A percentile compares a stretch with the other conserved stretches of the same genome.
phyloP scores from a whole-genome alignment of 2,888 invertebrate species.

The Hypomecis atomaria region DNA sequence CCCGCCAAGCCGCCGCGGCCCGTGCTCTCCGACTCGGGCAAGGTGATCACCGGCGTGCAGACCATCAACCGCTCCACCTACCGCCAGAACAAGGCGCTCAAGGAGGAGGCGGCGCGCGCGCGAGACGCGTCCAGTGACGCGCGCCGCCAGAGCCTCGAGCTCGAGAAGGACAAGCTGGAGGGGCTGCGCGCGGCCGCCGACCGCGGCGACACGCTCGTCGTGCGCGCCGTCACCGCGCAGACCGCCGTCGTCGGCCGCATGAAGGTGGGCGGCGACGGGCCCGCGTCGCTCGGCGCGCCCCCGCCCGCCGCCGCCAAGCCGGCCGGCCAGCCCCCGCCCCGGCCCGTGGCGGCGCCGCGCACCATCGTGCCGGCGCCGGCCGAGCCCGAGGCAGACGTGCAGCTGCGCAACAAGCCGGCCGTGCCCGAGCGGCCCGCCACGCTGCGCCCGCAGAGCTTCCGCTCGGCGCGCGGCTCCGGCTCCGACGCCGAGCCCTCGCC shows the following conservation, averaged over 20 bases:
- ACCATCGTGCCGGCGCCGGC: slow-evolving; percentile 61
- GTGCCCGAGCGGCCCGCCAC: slow-evolving; percentile 92
- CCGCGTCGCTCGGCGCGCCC: slow-evolving; percentile 61
- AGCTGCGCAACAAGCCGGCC: slow-evolving; percentile 89
- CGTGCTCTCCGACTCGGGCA: slow-evolving; percentile 77
- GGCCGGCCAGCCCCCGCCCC: slow-evolving; percentile 81
- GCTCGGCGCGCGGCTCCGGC: slow-evolving; percentile 68
- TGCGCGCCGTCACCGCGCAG: slow-evolving; percentile 75
- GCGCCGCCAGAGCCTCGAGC: slow-evolving; percentile 83
- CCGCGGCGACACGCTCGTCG: slow-evolving; percentile 60
- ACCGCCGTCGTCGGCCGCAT: slow-evolving; percentile 73
- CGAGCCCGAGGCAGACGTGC: slow-evolving; percentile 70
- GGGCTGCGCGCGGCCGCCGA: slow-evolving; percentile 50
- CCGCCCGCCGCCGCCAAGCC: slow-evolving; percentile 66
- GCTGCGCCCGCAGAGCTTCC: slow-evolving; percentile 85
- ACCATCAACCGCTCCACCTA: slow-evolving; percentile 86
- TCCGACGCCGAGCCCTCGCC: slow-evolving; percentile 53
- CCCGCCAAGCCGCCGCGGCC: slow-evolving; percentile 88
- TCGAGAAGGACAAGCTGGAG: slow-evolving; percentile 80
- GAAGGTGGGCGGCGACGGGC: slow-evolving; percentile 75
- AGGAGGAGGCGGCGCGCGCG: slow-evolving; percentile 71
- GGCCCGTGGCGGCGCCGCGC: slow-evolving; percentile 80
- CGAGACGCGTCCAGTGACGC: slow-evolving; percentile 73
- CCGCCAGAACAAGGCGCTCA: slow-evolving; percentile 78
- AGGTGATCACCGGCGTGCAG: slow-evolving; percentile 81